Percentiles rank a stretch among this genome's conserved stretches.
Evolutionary conservation across 2,113 vertebrate species (phyloP).

Genomic region (Thalassarche chlororhynchos): DNA sequence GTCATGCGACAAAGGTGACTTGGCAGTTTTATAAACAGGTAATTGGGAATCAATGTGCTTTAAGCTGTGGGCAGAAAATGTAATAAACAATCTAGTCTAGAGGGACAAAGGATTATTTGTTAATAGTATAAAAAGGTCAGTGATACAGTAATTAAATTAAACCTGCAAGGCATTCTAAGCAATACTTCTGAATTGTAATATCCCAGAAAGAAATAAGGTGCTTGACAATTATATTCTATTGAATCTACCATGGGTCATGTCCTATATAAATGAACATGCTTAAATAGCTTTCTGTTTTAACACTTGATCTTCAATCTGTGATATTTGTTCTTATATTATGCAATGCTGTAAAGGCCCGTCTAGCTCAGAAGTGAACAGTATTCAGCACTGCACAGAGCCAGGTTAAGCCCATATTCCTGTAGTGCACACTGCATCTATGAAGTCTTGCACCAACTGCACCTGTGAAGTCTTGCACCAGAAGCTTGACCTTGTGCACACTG

Average conservation of each 20-base stretch:
- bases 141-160: conserved; percentile 69
- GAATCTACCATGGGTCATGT: not conserved
- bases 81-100: conserved; percentile 59
- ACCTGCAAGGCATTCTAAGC: conserved; percentile 37
- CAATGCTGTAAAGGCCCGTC: not conserved
- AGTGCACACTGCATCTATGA: not conserved
- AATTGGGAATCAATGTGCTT: conserved; percentile 69
- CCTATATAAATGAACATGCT: not conserved
- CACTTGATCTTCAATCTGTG: not conserved
- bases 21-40: conserved; percentile 62
- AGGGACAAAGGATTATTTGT: conserved; percentile 58
- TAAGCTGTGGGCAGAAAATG: conserved; percentile 41
- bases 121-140: conserved; percentile 65
- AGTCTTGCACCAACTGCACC: not conserved
- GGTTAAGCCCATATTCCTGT: not conserved
- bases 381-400: not conserved
- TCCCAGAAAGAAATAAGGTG: not conserved
- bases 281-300: not conserved
- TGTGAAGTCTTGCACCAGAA: not conserved
- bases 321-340: not conserved
- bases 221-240: not conserved
- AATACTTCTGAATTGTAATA: not conserved
- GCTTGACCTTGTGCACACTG: not conserved
- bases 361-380: not conserved
- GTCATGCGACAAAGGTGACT: conserved; percentile 27